phyloP scores from a whole-genome alignment of 2,888 invertebrate species.

The Trachelus iudaicus region DNA sequence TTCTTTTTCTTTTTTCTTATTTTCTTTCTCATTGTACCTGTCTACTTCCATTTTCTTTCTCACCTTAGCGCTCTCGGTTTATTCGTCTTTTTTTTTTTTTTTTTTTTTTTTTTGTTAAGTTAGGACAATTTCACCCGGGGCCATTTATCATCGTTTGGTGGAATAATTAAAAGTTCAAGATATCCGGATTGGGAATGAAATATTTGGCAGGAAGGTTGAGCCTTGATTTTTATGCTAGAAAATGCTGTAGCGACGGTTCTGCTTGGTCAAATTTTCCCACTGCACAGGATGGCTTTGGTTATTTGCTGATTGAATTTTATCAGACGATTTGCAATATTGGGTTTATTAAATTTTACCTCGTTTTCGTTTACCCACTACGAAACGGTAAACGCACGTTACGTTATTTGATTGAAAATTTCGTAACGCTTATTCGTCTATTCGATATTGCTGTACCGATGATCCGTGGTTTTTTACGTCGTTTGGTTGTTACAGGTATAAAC shows the following conservation, averaged over 20 bases:
- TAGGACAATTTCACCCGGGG: not conserved
- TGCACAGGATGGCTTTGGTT: not conserved
- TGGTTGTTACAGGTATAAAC: not conserved
- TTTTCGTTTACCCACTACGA: not conserved
- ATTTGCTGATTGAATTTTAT: not conserved
- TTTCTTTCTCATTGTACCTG: not conserved
- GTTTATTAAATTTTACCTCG: not conserved
- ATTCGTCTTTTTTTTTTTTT: too few relatives aligned
- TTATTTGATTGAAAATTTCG: not conserved
- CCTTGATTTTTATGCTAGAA: not conserved
- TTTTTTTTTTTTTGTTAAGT: not conserved
- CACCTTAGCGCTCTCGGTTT: not conserved
- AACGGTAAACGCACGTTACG: not conserved
- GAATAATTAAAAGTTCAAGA: not conserved
- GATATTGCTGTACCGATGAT: not conserved
- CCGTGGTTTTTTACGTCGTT: not conserved
- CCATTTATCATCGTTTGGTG: not conserved
- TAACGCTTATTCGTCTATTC: not conserved
- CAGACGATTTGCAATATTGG: not conserved
- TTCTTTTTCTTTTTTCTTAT: not conserved
- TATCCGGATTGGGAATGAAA: not conserved
- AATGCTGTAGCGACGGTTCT: not conserved
- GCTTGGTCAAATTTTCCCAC: not conserved
- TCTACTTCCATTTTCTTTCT: not conserved
- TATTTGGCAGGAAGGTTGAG: not conserved